These are phyloP conservation scores for Prosapia bicincta DNA, from an alignment of 2,888 invertebrate genomes.

Conservation along the genomic window DNA sequence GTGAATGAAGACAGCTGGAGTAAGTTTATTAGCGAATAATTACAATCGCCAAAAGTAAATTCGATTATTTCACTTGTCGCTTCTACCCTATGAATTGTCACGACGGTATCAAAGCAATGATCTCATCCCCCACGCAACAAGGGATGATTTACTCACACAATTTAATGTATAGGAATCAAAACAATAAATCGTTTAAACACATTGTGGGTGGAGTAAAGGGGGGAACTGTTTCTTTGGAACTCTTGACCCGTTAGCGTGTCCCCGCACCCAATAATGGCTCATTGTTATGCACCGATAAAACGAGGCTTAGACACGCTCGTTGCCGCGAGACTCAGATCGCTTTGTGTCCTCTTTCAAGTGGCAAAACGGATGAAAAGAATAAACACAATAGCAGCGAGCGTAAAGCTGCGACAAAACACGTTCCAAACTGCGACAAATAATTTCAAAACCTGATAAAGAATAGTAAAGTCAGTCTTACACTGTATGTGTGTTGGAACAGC, in stretches of 20 bases:
- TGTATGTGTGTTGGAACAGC: no score
- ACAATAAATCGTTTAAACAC: conserved; percentile 2
- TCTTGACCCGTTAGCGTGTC: background rate
- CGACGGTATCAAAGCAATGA: background rate
- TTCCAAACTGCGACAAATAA: no score
- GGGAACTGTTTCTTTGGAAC: background rate
- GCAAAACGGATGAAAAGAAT: background rate
- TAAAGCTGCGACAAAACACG: no score
- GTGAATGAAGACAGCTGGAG: no score
- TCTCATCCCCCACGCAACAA: background rate
- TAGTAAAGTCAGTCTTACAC: no score
- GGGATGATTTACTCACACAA: background rate
- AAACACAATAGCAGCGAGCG: background rate
- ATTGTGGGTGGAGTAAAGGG: background rate
- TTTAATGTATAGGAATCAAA: conserved; percentile 2
- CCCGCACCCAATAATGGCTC: background rate
- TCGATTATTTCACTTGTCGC: background rate
- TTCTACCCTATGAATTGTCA: background rate
- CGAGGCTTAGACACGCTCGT: background rate
- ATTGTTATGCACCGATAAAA: background rate
- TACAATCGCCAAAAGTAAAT: background rate
- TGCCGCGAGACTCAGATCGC: background rate
- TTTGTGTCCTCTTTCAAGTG: background rate
- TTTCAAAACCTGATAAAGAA: no score
- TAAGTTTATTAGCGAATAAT: background rate